Percentiles rank a stretch among this genome's conserved stretches.
Conservation (phyloP, 2,797 vertebrate species). For the Protonibea diacanthus region DNA sequence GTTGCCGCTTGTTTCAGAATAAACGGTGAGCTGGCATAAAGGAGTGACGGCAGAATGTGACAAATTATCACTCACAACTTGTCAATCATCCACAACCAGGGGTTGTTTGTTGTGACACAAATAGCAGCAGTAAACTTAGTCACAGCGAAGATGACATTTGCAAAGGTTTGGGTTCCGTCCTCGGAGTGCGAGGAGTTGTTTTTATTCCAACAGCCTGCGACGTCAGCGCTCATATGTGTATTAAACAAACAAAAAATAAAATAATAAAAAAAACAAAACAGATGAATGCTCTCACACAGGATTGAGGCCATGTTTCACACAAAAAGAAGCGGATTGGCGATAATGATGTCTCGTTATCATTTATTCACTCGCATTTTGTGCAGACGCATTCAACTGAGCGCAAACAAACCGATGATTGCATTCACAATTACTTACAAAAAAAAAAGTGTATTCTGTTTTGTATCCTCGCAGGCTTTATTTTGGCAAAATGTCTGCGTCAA, state of each 20-base stretch:
- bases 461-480: slow-evolving; percentile 42
- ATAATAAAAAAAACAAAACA: background rate
- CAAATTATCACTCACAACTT: slow-evolving; percentile 73
- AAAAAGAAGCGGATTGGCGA: slow-evolving; percentile 48
- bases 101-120: slow-evolving; percentile 78
- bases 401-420: slow-evolving; percentile 64
- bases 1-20: slow-evolving; percentile 41
- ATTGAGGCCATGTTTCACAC: slow-evolving; percentile 33
- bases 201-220: slow-evolving; percentile 44
- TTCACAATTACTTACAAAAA: slow-evolving; percentile 29
- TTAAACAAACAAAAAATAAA: background rate
- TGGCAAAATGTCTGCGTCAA: slow-evolving; percentile 50
- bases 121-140: slow-evolving; percentile 72
- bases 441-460: slow-evolving; percentile 34
- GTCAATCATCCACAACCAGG: slow-evolving; percentile 74
- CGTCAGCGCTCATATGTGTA: slow-evolving; percentile 23
- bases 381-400: slow-evolving; percentile 33
- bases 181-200: slow-evolving; percentile 39
- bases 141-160: slow-evolving; percentile 68
- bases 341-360: slow-evolving; percentile 59
- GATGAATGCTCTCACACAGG: slow-evolving; percentile 13
- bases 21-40: slow-evolving; percentile 65
- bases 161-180: slow-evolving; percentile 65
- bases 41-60: slow-evolving; percentile 73
- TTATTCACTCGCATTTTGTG: slow-evolving; percentile 34